Base-by-base conservation (phyloP, 2,888 invertebrate species). In the Cotesia congregata region DNA sequence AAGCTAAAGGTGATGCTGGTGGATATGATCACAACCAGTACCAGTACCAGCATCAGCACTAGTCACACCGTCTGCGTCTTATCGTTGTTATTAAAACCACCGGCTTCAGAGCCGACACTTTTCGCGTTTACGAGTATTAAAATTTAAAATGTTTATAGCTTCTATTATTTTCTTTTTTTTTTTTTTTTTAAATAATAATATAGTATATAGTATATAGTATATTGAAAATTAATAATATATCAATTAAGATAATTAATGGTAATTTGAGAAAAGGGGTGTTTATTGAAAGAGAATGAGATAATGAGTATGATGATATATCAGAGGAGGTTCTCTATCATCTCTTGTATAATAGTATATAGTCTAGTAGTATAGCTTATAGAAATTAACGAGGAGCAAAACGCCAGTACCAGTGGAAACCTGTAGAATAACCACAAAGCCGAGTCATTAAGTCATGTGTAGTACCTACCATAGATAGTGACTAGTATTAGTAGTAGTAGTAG, bases 81-180 rank as follows among this genome's bases (percentile, higher is more conserved):
- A 74, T 67, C 39, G 60, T 67, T 59, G 67, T 74, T 74, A 74
- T 74, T 74, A 67, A 60, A 74, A 38, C 59, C 67, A 67, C 60
- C 15, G 59, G 67, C 17, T 60, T 6, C 41, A 68, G 15, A 50
- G 50, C 50, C 50, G 50, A 9, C 50, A 50, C 9, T 50, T 50
- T 50, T 50, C 50, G 50, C 50, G 50, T 50, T 50, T 50, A 50
- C 50, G 50, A 50, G 12, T 50, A 50, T 50, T 50, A 50, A 50
- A 50, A 50, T 50, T 50, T 50, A 50, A 50, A 50, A 50, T 6
- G 9, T 50, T 50, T 50, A 50, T 50, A 9, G 9, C 9, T 3
- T 12, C 7, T 50, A 7, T 50, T 50, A 50, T 50, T 41, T 41
- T 50, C 3, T 50, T 9, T 12, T 50, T 1, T 50, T 2, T 30